Conservation (phyloP, 2,888 invertebrate species). For the Ditula angustiorana region DNA sequence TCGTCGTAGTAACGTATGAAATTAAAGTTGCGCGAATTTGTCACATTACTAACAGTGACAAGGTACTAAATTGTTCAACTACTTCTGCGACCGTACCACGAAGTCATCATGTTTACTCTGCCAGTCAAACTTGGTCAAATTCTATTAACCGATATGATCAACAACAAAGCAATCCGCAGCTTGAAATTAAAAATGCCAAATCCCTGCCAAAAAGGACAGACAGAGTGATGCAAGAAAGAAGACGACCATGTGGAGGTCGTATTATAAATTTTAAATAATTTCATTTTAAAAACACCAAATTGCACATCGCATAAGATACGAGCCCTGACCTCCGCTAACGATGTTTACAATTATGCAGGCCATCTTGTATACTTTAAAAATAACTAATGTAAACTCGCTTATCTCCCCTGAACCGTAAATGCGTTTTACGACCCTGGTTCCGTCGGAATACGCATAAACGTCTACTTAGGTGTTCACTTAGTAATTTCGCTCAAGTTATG, state of each 20-base stretch:
- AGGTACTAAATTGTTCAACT: too few species aligned
- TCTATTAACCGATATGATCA: too few species aligned
- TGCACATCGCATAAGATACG: not conserved
- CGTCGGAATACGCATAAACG: constrained; percentile 5
- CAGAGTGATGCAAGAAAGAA: too few species aligned
- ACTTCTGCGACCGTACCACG: too few species aligned
- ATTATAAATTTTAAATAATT: not conserved
- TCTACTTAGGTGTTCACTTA: not conserved
- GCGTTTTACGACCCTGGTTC: constrained; percentile 18
- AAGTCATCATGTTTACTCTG: too few species aligned
- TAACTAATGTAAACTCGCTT: constrained; percentile 21
- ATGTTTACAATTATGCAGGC: constrained; percentile 33
- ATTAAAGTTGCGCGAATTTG: too few species aligned
- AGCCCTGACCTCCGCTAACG: constrained; percentile 26
- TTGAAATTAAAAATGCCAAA: too few species aligned
- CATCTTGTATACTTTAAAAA: constrained; percentile 20
- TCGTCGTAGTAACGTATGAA: too few species aligned
- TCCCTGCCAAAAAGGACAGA: too few species aligned
- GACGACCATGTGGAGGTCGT: not conserved
- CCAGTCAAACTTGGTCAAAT: too few species aligned
- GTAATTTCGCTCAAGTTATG: not conserved
- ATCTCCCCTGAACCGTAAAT: constrained; percentile 1
- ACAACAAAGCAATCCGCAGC: too few species aligned
- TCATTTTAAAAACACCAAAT: not conserved
- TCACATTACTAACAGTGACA: too few species aligned